Evolutionary conservation across 1,140 invertebrate genomes (phyloP), one percentile per base, ranked within the genome.

Genomic region (Globodera ellingtonae): DNA sequence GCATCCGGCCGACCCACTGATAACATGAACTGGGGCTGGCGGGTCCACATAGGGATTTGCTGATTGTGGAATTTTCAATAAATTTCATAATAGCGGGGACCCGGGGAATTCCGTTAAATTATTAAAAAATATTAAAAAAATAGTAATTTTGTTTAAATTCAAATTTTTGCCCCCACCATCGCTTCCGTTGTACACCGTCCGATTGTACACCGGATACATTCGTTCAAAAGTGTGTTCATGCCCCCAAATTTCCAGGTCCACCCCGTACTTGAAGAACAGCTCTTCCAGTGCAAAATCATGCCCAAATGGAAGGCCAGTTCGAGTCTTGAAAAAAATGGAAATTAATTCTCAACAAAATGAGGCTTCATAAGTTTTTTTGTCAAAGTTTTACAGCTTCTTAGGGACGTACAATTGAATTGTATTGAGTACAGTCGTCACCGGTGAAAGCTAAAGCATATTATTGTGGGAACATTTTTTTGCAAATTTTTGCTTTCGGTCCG

Each of bases 161-260:
- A 89, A 48, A 5, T 9, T 56, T 35, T 3, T 52, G 10, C 13
- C 50, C 67, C 5, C 15, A 72, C 71, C 79, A 35, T 79, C 70
- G 46, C 93, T 93, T n/a, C 94, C 94, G 90, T 97, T 97, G 72
- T 87, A 89, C 84, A 93, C 94, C 77, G 92, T 92, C 81, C 93
- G 92, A 89, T 98, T 93, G 90, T 95, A 98, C 72, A 98, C 92
- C 0, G 97, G 96, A 93, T 93, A 98, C 75, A 96, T 90, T 56
- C 97, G 91, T 91, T 98, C 83, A 70, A 83, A 84, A 21, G 94
- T 94, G 90, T 98, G 96, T 89, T 98, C 95, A 90, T 98, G 96
- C 0, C 95, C 96, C 94, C 95, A 97, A n/a, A 98, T 91, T 88
- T 93, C 93, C 72, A 98, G 89, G 91, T 98, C 97, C 21, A 98